phyloP scores from a whole-genome alignment of 2,888 invertebrate species.

The Platycnemis pennipes region DNA sequence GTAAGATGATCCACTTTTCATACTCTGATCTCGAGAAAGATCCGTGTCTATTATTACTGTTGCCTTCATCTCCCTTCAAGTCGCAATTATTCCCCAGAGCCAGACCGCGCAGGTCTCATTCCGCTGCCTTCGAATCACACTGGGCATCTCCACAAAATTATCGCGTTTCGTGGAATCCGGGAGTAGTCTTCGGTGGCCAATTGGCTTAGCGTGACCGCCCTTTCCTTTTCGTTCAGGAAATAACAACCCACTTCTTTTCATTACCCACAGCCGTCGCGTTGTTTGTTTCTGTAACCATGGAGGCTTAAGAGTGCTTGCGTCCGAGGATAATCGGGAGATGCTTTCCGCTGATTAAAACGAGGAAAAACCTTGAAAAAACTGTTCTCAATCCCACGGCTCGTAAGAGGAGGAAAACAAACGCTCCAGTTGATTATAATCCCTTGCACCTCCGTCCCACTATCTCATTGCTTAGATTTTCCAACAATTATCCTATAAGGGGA shows the following conservation, averaged over 20 bases:
- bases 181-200: not conserved
- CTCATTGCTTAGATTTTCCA: not conserved
- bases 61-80: not conserved
- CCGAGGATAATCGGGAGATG: not conserved
- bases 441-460: not conserved
- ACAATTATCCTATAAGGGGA: not conserved
- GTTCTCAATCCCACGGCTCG: not conserved
- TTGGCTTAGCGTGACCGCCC: not conserved
- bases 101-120: not conserved
- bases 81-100: not conserved
- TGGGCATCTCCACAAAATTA: not conserved
- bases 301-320: not conserved
- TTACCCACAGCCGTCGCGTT: not conserved
- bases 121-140: not conserved
- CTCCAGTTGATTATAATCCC: not conserved
- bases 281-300: constrained; percentile 6
- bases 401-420: not conserved
- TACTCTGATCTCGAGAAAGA: not conserved
- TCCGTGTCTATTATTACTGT: not conserved
- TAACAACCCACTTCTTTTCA: not conserved
- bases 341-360: not conserved
- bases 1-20: no score
- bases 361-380: not conserved
- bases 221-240: not conserved
- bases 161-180: not conserved